Base-by-base conservation (phyloP, 2,797 vertebrate genomes). In the Gambelia wislizenii region DNA sequence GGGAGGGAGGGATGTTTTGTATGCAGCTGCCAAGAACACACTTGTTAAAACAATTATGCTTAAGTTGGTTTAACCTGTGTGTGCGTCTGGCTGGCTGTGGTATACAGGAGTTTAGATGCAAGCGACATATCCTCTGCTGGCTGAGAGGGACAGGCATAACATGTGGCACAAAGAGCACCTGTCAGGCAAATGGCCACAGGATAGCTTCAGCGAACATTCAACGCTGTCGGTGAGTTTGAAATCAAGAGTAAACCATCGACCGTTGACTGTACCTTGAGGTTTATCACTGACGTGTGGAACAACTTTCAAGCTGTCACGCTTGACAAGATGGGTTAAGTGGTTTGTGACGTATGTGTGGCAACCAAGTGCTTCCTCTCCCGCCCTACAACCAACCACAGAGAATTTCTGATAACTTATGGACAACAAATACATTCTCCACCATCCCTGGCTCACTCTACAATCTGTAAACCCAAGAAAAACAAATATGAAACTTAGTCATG, bases 181-280 rank as follows among this genome's bases (percentile, higher is more conserved):
- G 0, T 49, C 88, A 61, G 56, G 49, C 14, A 69, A 83, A 93
- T 93, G 1, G 76, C 83, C 89, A 76, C 89, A 90, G 91, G 98
- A 98, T 97, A 97, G 96, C 97, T 97, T 97, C 97, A 96, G 98
- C 92, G 98, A 99, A 99, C 99, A 99, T 99, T 99, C 99, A 99
- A 99, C 99, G 99, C 99, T 99, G 99, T 99, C 99, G 99, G 99
- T 99, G 99, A 99, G 99, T 99, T 99, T 99, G 97, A 96, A 96
- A 97, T 97, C 97, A 96, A 97, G 91, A 97, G 97, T 95, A 99
- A 99, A 99, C 99, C 99, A 99, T 99, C 98, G 98, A 98, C 98
- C 99, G 99, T 99, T 99, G 98, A 99, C 98, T 99, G 99, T 99
- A 99, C 98, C 99, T 98, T 98, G 98, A 98, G 98, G 97, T 97